These are phyloP conservation scores for Drosophila biarmipes DNA, from an alignment of 1,140 invertebrate species.

Conservation along the genomic window DNA sequence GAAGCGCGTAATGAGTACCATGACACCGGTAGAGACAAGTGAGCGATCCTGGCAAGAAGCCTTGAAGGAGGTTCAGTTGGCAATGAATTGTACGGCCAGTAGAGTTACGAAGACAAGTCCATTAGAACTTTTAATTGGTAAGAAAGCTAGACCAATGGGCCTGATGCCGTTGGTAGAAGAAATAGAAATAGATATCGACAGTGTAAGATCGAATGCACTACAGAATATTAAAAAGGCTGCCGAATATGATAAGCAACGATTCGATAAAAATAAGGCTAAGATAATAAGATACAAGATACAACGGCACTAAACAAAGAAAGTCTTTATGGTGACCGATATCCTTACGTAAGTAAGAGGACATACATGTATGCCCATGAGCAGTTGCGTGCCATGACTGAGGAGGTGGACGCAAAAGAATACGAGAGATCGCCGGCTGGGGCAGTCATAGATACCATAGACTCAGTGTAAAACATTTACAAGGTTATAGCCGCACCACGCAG, in stretches of 20 bases:
- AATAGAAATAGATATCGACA: conserved; percentile 1
- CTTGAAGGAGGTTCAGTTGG: too few relatives aligned
- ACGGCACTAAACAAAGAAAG: background rate
- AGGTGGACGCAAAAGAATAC: background rate
- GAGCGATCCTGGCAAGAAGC: too few relatives aligned
- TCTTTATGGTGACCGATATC: background rate
- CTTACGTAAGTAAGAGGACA: too few relatives aligned
- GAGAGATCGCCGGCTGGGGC: background rate
- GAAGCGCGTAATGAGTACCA: background rate
- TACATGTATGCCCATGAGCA: background rate
- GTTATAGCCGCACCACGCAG: too few relatives aligned
- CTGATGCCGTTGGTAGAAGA: conserved; percentile 6
- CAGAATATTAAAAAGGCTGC: background rate
- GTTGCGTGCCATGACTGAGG: background rate
- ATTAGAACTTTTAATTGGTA: too few relatives aligned
- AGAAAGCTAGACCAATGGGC: conserved; percentile 17
- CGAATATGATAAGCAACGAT: background rate
- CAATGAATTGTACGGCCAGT: too few relatives aligned
- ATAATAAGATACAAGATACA: too few relatives aligned
- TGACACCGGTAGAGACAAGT: background rate
- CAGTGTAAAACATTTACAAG: background rate
- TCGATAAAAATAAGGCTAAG: too few relatives aligned
- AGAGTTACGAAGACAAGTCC: too few relatives aligned
- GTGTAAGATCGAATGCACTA: conserved; percentile 2
- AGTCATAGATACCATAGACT: too few relatives aligned